Base-by-base conservation (phyloP, 2,113 vertebrate genomes). In the Oplegnathus fasciatus region DNA sequence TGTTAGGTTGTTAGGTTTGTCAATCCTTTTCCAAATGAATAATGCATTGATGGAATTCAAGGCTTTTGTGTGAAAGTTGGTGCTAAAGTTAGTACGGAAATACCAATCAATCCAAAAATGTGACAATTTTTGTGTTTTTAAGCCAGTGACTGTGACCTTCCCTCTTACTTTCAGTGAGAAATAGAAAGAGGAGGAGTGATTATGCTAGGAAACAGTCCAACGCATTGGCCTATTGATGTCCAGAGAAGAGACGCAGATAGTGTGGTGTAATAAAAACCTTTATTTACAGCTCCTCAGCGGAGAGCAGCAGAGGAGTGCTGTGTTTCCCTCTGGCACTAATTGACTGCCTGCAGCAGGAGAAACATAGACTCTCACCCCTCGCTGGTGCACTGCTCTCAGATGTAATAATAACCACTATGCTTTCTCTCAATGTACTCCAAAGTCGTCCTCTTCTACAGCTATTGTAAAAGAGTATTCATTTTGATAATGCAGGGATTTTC, bases 241-340 rank as follows among this genome's bases (percentile, higher is more conserved):
- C 82, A 80, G 81, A 89, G 94, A 93, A 90, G 88, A 88, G 88
- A 91, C 95, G 71, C 88, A 92, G 93, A 92, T 94, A 93, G 83
- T 66, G 71, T 74, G 66, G 91, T 90, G 93, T 93, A 94, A 94
- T 96, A 95, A 95, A 96, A 95, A 85, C 91, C 93, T 93, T 94
- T 95, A 96, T 95, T 95, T 95, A 96, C 94, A 94, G 93, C 94
- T 94, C 90, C 90, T 95, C 88, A 75, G 90, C 86, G 87, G 87
- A 94, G 88, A 93, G 91, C 86, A 91, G 92, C 94, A 92, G 88
- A 93, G 87, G 85, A 92, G 91, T 80, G 88, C 93, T 90, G 92
- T 83, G 86, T 94, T 92, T 93, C 92, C 91, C 90, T 93, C 91
- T 93, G 90, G 90, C 93, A 88, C 92, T 94, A 95, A 94, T 95